Percentiles rank a stretch among this genome's conserved stretches.
phyloP scores from a whole-genome alignment of 2,888 invertebrate species.

The Steinernema scapterisci region DNA sequence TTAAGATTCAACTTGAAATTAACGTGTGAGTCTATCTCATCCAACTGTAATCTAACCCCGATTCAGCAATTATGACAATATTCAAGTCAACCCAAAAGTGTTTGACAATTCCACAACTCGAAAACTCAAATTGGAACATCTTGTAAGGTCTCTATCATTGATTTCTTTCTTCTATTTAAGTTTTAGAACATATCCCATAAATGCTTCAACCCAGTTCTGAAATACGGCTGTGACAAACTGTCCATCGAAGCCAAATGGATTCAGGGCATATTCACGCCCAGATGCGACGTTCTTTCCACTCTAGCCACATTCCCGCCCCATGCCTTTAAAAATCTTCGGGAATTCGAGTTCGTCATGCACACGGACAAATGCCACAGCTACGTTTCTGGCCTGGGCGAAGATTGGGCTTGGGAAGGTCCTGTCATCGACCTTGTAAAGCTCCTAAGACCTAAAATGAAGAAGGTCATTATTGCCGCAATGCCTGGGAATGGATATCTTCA shows the following conservation, averaged over 20 bases:
- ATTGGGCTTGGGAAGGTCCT: background rate
- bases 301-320: background rate
- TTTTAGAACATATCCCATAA: background rate
- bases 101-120: background rate
- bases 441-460: background rate
- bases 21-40: background rate
- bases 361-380: background rate
- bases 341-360: background rate
- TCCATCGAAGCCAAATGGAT: background rate
- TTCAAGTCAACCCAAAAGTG: background rate
- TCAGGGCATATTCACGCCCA: background rate
- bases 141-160: background rate
- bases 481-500: background rate
- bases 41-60: background rate
- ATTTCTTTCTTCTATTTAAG: background rate
- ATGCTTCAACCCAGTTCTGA: background rate
- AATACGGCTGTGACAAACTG: background rate
- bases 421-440: background rate
- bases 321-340: background rate
- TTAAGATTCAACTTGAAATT: background rate
- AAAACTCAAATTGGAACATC: background rate
- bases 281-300: background rate
- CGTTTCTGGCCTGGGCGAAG: background rate
- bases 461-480: background rate
- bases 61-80: background rate